phyloP scores from a whole-genome alignment of 2,113 vertebrate species.

The Oxygymnocypris stewartii region DNA sequence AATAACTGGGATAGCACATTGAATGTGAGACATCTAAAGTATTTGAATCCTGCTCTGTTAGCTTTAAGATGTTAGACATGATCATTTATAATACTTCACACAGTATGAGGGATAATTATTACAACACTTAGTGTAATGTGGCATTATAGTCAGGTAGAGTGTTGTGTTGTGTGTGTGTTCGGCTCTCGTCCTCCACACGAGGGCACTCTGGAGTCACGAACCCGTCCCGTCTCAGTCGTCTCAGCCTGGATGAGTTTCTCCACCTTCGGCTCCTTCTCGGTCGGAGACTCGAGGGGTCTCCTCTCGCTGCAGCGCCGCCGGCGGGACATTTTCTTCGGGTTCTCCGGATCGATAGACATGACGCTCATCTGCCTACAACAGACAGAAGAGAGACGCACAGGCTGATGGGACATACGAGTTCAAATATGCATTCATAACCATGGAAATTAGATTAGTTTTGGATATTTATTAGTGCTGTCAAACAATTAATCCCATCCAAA shows the following conservation, averaged over 20 bases:
- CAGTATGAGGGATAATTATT: too few species aligned
- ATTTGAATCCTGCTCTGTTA: neutral
- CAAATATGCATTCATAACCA: neutral
- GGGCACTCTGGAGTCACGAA: slow-evolving; percentile 61
- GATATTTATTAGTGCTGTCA: neutral
- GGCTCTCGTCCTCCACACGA: neutral
- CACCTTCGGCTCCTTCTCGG: slow-evolving; percentile 63
- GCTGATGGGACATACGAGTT: neutral
- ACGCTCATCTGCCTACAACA: slow-evolving; percentile 85
- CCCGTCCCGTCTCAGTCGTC: slow-evolving; percentile 81
- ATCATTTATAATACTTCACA: neutral
- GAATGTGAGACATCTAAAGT: neutral
- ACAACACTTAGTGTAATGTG: neutral
- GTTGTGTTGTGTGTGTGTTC: neutral
- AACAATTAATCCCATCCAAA: too few species aligned
- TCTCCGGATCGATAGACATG: slow-evolving; percentile 84
- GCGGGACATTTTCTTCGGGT: slow-evolving; percentile 73
- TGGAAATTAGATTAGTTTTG: neutral
- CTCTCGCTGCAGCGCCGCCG: slow-evolving; percentile 75
- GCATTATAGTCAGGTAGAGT: neutral
- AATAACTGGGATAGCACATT: neutral
- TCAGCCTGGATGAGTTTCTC: slow-evolving; percentile 85
- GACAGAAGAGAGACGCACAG: neutral
- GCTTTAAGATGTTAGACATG: neutral
- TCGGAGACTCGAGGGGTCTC: slow-evolving; percentile 64